These are phyloP conservation scores for Ceratitis capitata DNA, from an alignment of 1,140 invertebrate species.

Conservation along the genomic window DNA sequence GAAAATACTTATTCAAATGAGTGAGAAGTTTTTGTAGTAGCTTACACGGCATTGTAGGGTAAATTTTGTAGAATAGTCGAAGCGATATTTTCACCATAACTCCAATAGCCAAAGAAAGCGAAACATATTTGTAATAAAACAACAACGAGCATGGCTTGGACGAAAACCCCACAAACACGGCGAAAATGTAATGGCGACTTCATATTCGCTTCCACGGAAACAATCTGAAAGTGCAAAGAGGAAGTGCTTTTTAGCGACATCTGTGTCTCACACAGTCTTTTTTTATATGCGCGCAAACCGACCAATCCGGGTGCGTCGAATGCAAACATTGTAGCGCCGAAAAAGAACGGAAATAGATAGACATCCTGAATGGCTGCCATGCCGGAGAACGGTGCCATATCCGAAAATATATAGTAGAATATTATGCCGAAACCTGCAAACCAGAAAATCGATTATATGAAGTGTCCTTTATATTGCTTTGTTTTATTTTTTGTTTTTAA, in stretches of 20 bases:
- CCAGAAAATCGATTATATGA: no score
- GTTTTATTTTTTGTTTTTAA: no score
- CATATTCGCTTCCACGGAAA: conserved; percentile 89
- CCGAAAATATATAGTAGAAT: conserved; percentile 71
- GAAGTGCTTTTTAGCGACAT: not conserved
- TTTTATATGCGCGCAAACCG: conserved; percentile 59
- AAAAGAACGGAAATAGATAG: conserved; percentile 74
- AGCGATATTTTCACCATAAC: conserved; percentile 73
- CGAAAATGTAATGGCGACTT: conserved; percentile 78
- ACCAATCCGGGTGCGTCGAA: conserved; percentile 88
- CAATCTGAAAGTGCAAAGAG: conserved; percentile 69
- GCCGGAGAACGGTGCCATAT: conserved; percentile 69
- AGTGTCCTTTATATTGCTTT: no score
- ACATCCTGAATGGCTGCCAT: conserved; percentile 68
- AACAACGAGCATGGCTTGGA: conserved; percentile 80
- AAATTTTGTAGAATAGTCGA: conserved; percentile 82
- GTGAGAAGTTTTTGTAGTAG: not conserved
- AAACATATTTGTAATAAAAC: conserved; percentile 77
- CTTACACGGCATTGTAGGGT: conserved; percentile 68
- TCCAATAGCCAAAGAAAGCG: conserved; percentile 85
- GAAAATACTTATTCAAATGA: not conserved
- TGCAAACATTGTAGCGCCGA: conserved; percentile 86
- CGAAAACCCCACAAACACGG: conserved; percentile 78
- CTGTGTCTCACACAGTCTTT: no score
- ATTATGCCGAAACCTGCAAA: conserved; percentile 69